These are phyloP conservation scores for Chymomyza amoena DNA, from an alignment of 2,888 invertebrate genomes.

Conservation along the genomic window DNA sequence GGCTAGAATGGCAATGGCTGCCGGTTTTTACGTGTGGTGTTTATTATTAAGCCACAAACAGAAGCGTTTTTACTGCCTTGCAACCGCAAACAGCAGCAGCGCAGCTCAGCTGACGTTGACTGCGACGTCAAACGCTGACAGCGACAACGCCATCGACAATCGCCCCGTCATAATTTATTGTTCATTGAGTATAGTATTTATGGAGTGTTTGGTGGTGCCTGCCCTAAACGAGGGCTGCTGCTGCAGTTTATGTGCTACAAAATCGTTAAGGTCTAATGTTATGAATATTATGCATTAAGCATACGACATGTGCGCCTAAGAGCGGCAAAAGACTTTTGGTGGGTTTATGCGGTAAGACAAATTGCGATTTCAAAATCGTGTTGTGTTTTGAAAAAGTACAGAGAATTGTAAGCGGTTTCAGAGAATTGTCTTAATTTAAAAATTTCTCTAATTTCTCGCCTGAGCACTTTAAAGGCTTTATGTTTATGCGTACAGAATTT, in stretches of 20 bases:
- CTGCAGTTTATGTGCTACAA: background rate
- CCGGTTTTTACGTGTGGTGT: constrained; percentile 39
- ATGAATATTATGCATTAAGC: constrained; percentile 44
- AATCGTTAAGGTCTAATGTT: constrained; percentile 13
- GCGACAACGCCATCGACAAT: background rate
- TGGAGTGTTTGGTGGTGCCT: background rate
- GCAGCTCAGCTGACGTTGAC: background rate
- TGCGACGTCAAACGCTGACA: too few species aligned
- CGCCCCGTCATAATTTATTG: constrained; percentile 1
- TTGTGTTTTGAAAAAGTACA: too few species aligned
- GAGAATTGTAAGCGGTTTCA: too few species aligned
- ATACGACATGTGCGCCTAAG: constrained; percentile 27
- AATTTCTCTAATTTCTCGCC: too few species aligned
- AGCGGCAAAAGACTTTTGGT: background rate
- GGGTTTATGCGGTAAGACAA: background rate
- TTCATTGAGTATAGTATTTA: background rate
- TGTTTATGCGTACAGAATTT: too few species aligned
- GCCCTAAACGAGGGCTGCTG: background rate
- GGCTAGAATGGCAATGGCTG: constrained; percentile 14
- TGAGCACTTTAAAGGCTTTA: too few species aligned
- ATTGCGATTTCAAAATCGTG: background rate
- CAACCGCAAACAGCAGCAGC: background rate
- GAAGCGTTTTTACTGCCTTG: constrained; percentile 56
- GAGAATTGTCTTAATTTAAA: background rate
- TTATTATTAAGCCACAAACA: constrained; percentile 46